These are phyloP conservation scores for Neuroscelio doddi DNA, from an alignment of 2,888 invertebrate species.

Conservation along the genomic window DNA sequence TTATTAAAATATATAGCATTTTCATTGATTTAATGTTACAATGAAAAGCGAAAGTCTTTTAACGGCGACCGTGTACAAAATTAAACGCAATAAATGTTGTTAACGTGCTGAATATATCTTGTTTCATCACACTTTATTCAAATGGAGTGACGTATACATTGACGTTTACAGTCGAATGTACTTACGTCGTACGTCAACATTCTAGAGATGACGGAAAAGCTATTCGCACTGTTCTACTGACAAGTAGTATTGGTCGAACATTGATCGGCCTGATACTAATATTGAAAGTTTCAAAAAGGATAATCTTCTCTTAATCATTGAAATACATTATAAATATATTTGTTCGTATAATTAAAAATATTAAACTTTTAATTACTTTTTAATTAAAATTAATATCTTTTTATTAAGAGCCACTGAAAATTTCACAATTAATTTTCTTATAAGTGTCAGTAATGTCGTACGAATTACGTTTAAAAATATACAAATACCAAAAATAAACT, in stretches of 20 bases:
- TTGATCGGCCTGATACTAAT: conserved; percentile 31
- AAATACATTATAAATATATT: neutral
- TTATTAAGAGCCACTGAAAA: too few relatives aligned
- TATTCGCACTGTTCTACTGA: conserved; percentile 22
- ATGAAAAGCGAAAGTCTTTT: too few relatives aligned
- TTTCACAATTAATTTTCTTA: too few relatives aligned
- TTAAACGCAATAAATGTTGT: neutral
- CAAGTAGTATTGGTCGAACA: conserved; percentile 44
- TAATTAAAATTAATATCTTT: too few relatives aligned
- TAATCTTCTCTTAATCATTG: neutral
- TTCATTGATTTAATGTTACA: too few relatives aligned
- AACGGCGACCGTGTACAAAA: too few relatives aligned
- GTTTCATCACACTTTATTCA: conserved; percentile 9
- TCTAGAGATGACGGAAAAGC: conserved; percentile 26
- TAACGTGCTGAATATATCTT: conserved; percentile 3
- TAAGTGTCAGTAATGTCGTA: too few relatives aligned
- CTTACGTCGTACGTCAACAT: conserved; percentile 18
- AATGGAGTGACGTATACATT: neutral
- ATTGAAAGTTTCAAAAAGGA: conserved; percentile 13
- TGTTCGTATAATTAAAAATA: too few relatives aligned
- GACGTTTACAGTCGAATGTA: conserved; percentile 26
- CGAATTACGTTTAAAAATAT: too few relatives aligned
- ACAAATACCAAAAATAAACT: too few relatives aligned
- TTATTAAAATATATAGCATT: too few relatives aligned
- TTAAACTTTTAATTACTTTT: too few relatives aligned